Evolutionary conservation across 2,888 invertebrate species (phyloP).

Genomic region (Pocota personata): DNA sequence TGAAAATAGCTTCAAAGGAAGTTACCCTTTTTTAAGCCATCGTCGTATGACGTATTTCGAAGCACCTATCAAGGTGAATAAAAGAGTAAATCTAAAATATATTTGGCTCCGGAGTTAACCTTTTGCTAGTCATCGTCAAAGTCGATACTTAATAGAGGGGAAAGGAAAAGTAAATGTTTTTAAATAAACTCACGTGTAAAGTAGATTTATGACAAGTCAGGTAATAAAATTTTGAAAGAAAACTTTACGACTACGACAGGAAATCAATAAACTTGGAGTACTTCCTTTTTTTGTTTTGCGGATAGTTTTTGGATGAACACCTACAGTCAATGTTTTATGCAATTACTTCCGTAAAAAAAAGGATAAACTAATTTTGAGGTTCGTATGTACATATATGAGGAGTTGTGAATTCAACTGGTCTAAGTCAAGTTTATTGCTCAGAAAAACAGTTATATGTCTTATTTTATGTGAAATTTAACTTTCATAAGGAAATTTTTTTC

Average conservation of each 20-base stretch:
- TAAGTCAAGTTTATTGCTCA: too few species aligned
- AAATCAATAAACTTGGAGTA: background rate
- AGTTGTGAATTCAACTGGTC: too few species aligned
- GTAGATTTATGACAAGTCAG: background rate
- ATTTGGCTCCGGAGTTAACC: constrained; percentile 39
- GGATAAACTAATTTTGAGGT: too few species aligned
- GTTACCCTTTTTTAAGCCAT: constrained; percentile 4
- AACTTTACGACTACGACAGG: background rate
- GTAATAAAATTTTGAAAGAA: background rate
- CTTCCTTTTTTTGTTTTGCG: background rate
- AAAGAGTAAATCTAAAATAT: constrained; percentile 44
- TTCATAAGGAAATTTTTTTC: too few species aligned
- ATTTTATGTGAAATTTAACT: too few species aligned
- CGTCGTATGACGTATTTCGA: constrained; percentile 18
- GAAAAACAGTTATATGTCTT: too few species aligned
- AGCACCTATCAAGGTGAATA: constrained; percentile 43
- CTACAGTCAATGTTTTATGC: too few species aligned
- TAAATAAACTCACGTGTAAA: constrained; percentile 40
- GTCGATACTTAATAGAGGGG: background rate
- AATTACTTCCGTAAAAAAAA: too few species aligned
- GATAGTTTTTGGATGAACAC: background rate
- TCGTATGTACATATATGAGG: too few species aligned
- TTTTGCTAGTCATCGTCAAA: constrained; percentile 3
- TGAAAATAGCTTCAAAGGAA: constrained; percentile 63
- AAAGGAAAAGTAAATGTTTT: constrained; percentile 39